phyloP scores from a whole-genome alignment of 1,140 invertebrate species.

The Nixonia krombeini region DNA sequence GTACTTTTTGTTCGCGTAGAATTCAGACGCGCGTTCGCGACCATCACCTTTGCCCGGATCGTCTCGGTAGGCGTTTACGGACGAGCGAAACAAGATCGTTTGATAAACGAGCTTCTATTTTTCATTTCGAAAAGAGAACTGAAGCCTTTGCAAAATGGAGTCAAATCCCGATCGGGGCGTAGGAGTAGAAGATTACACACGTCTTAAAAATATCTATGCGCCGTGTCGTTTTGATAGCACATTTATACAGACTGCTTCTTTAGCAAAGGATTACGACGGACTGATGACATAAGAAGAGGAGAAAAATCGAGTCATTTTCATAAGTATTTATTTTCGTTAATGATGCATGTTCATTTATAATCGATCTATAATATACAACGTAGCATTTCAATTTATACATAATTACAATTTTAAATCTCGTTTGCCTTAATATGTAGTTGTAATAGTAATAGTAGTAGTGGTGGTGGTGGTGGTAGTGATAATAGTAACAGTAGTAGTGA shows the following conservation, averaged over 20 bases:
- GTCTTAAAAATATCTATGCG: too few relatives aligned
- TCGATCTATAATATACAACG: constrained; percentile 74
- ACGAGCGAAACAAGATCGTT: constrained; percentile 48
- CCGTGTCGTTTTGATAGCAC: too few relatives aligned
- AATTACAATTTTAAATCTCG: constrained; percentile 71
- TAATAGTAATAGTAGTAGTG: too few relatives aligned
- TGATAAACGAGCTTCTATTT: constrained; percentile 68
- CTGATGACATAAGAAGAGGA: too few relatives aligned
- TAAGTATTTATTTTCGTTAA: constrained; percentile 70
- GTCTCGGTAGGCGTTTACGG: constrained; percentile 44
- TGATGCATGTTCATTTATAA: constrained; percentile 72
- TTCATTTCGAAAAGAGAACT: constrained; percentile 62
- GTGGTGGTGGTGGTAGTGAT: too few relatives aligned
- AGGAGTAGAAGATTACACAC: too few relatives aligned
- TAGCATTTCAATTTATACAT: constrained; percentile 72
- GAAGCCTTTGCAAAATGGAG: constrained; percentile 41
- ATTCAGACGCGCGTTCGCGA: constrained; percentile 44
- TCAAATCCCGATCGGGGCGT: constrained; percentile 50
- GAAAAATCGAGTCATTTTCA: constrained; percentile 66
- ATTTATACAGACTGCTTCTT: too few relatives aligned
- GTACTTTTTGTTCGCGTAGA: constrained; percentile 53
- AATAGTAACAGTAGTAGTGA: too few relatives aligned
- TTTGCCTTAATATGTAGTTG: constrained; percentile 62
- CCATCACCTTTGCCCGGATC: constrained; percentile 15
- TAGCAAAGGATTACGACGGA: too few relatives aligned